Conservation (phyloP, 2,888 invertebrate genomes). For the Cheilosia vulpina region DNA sequence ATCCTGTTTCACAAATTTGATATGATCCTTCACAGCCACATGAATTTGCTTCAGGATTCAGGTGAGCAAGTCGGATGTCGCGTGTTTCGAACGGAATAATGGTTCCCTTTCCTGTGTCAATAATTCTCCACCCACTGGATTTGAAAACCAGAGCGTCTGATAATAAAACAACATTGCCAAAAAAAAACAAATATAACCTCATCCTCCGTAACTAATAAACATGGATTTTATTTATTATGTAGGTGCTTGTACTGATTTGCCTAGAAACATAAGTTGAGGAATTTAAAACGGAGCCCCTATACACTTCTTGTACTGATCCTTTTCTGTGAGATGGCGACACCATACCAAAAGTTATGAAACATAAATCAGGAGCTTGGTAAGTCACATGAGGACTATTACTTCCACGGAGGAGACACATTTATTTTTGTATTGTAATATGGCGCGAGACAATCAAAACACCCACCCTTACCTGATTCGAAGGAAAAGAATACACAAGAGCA, state of each 20-base stretch:
- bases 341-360: background rate
- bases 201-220: constrained; percentile 24
- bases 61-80: background rate
- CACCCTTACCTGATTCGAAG: background rate
- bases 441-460: background rate
- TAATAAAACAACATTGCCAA: constrained; percentile 23
- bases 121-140: background rate
- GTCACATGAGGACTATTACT: background rate
- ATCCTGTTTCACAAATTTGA: constrained; percentile 9
- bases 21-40: constrained; percentile 32
- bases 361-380: background rate
- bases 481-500: background rate
- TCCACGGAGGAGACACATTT: too few species aligned
- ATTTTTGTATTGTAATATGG: background rate
- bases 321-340: too few species aligned
- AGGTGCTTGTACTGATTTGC: background rate
- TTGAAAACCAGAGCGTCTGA: background rate
- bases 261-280: background rate
- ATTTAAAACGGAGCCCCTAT: too few species aligned
- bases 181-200: constrained; percentile 16
- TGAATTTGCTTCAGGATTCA: background rate
- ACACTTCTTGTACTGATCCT: too few species aligned
- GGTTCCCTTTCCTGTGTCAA: background rate
- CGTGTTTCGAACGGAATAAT: background rate
- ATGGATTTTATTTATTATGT: constrained; percentile 23